Evolutionary conservation across 2,888 invertebrate genomes (phyloP).

Genomic region (Xanthorhoe spadicearia): DNA sequence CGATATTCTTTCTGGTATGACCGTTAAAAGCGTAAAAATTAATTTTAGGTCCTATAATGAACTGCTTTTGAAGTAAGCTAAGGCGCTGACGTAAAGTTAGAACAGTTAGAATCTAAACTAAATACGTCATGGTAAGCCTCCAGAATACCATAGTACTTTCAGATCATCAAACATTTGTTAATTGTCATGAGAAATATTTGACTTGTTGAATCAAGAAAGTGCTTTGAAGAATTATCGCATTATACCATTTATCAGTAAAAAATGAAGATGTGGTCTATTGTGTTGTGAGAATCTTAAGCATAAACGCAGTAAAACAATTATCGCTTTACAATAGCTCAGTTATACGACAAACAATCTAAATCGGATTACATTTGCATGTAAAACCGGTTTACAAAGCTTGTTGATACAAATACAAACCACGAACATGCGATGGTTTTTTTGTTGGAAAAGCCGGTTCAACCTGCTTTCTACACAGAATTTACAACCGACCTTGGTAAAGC

Average conservation of each 20-base stretch:
- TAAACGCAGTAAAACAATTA: constrained; percentile 17
- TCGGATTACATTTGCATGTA: neutral
- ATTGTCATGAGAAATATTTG: neutral
- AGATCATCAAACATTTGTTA: neutral
- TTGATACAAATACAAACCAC: neutral
- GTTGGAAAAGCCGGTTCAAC: neutral
- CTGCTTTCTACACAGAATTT: constrained; percentile 4
- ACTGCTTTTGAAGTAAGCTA: too few relatives aligned
- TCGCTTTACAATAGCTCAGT: constrained; percentile 11
- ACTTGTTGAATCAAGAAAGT: neutral
- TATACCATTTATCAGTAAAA: constrained; percentile 8
- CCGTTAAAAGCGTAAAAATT: neutral
- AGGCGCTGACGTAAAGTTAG: too few relatives aligned
- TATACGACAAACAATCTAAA: constrained; percentile 7
- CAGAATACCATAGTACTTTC: neutral
- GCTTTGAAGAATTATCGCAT: constrained; percentile 6
- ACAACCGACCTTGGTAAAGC: constrained; percentile 67
- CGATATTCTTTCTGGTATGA: neutral
- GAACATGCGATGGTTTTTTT: neutral
- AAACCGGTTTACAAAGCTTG: neutral
- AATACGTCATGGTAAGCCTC: too few relatives aligned
- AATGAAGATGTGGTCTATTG: constrained; percentile 22
- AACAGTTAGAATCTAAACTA: too few relatives aligned
- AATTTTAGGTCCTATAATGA: too few relatives aligned
- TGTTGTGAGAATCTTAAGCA: constrained; percentile 16